These are phyloP conservation scores for Diuraphis noxia DNA, from an alignment of 1,140 invertebrate species.

Conservation along the genomic window DNA sequence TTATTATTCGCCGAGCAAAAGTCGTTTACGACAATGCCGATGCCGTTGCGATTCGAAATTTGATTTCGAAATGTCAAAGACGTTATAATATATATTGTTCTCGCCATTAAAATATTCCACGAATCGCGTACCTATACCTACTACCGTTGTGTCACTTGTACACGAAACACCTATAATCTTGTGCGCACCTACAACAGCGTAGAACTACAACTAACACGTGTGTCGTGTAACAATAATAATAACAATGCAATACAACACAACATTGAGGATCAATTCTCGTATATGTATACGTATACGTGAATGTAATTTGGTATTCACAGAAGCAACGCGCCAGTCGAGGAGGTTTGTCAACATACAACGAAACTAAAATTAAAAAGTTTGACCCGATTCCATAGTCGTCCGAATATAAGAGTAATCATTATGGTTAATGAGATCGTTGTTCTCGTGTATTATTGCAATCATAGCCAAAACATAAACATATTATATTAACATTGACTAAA, in stretches of 20 bases:
- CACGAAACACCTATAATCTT: neutral
- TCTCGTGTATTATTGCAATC: too few species aligned
- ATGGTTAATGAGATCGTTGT: neutral
- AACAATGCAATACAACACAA: neutral
- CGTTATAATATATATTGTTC: neutral
- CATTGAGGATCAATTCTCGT: neutral
- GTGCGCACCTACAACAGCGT: too few species aligned
- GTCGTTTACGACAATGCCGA: neutral
- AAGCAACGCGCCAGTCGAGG: neutral
- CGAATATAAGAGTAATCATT: neutral
- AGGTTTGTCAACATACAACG: neutral
- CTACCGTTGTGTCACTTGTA: neutral
- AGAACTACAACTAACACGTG: too few species aligned
- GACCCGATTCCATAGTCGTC: neutral
- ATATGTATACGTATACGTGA: neutral
- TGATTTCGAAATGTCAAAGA: conserved; percentile 1
- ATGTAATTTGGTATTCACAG: neutral
- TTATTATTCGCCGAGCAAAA: neutral
- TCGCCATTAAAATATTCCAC: neutral
- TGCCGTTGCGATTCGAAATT: neutral
- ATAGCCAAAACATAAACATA: too few species aligned
- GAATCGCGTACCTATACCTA: neutral
- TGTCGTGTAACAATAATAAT: neutral
- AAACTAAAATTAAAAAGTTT: neutral
- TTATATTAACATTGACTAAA: too few species aligned